Evolutionary conservation across 2,888 invertebrate genomes (phyloP).

Genomic region (Stegophylla sp.): DNA sequence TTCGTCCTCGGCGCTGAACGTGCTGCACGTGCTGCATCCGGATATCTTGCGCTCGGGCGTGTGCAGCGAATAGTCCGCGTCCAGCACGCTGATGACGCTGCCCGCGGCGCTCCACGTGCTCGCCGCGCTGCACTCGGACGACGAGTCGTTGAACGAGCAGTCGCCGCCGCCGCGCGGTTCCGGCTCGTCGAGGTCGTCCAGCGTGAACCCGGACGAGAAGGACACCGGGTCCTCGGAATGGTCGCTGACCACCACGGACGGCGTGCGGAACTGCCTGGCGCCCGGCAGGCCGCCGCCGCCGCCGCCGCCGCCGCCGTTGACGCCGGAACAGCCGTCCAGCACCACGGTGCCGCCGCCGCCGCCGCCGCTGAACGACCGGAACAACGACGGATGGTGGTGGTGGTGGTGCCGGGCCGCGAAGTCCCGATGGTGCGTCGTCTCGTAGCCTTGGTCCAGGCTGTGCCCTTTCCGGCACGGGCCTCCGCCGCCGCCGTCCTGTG

Average conservation of each 20-base stretch:
- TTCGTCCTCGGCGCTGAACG: slow-evolving; percentile 76
- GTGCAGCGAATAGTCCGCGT: slow-evolving; percentile 69
- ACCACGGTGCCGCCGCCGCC: slow-evolving; percentile 48
- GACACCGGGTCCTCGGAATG: slow-evolving; percentile 75
- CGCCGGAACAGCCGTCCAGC: slow-evolving; percentile 42
- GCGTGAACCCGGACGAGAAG: slow-evolving; percentile 68
- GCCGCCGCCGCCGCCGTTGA: slow-evolving; percentile 45
- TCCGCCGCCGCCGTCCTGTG: neutral
- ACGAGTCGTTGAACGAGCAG: slow-evolving; percentile 63
- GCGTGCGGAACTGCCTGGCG: slow-evolving; percentile 70
- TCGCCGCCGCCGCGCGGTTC: slow-evolving; percentile 41
- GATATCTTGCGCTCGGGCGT: slow-evolving; percentile 72
- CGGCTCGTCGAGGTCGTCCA: slow-evolving; percentile 72
- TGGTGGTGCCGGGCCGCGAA: slow-evolving; percentile 14
- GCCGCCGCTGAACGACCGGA: slow-evolving; percentile 59
- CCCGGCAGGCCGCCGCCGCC: slow-evolving; percentile 66
- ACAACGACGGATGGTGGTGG: slow-evolving; percentile 44
- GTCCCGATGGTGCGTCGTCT: slow-evolving; percentile 33
- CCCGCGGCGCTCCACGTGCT: slow-evolving; percentile 71
- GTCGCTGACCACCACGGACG: slow-evolving; percentile 86
- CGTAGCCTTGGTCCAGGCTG: slow-evolving; percentile 59
- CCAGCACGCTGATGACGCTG: slow-evolving; percentile 69
- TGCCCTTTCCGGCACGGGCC: slow-evolving; percentile 51
- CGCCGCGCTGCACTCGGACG: slow-evolving; percentile 69
- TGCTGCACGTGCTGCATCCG: slow-evolving; percentile 77